Evolutionary conservation across 2,888 invertebrate genomes (phyloP), one percentile per base, ranked within the genome.

Genomic region (Ctenicera cuprea): DNA sequence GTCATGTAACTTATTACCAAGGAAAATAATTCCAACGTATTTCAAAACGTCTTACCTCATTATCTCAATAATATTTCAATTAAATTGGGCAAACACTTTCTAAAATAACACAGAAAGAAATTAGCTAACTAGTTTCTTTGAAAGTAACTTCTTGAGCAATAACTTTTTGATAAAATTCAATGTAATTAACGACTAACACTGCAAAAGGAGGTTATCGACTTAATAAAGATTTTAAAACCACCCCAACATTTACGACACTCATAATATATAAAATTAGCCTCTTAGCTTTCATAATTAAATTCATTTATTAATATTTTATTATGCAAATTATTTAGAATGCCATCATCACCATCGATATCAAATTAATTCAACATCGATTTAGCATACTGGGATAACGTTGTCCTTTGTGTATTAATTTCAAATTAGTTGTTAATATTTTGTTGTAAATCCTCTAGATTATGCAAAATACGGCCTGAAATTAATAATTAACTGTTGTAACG

Each of bases 71-170:
- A 68, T 48, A 69, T 50, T 62, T 62, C 61, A 45, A 62, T 62
- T 37, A 61, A 62, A 62, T 69, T 62, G 61, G 50, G 37, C 61
- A 50, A 38, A 33, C 61, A 16, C 69, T 69, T 69, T 69, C 69
- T 69, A 69, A 50, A 50, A 37, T 61, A 52, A 41, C 45, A 61
- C 50, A 62, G 33, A 59, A 61, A 68, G 45, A 68, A 68, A 67
- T 57, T 67, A 43, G 52, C 16, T 14, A 67, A 69, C 22, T 22
- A 48, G 59, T 61, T 69, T 45, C 52, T 52, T 57, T 57, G 67
- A 59, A 69, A 62, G 62, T 69, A 50, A 50, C 12, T 62, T 33
- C 59, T 69, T 62, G 22, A 62, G 69, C 62, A 69, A 69, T 38
- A 50, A 69, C 45, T 69, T 9, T 9, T 18, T 18, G 9, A 18